Base-by-base conservation (phyloP, 2,797 vertebrate genomes). In the Poecilia picta region DNA sequence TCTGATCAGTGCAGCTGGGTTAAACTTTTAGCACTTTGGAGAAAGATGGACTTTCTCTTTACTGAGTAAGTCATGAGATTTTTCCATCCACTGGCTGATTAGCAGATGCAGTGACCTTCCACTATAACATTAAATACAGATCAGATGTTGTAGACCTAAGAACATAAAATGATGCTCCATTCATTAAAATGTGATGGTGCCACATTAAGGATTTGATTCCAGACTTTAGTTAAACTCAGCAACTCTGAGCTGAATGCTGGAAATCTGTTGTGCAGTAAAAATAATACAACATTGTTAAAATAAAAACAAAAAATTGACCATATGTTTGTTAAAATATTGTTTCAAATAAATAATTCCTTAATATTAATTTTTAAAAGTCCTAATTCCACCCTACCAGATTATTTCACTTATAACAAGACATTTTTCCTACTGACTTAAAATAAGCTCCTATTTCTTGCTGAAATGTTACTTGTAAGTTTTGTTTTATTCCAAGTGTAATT, bases 1-100 rank as follows among this genome's bases (percentile, higher is more conserved):
- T 84, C 66, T 75, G 80, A 88, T 87, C 81, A 72, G 75, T 16
- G 72, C 16, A 15, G 64, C 64, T 68, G 36, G 20, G 36, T 72
- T 74, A 15, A 8, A 45, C 80, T 77, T 83, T 83, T 49, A 83
- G 79, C 49, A 77, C 79, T 66, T 66, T 55, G 45, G n/a, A 55
- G 25, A 39, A 76, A 77, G 31, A 28, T 77, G 62, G 31, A 28
- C 76, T n/a, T 76, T 16, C 8, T 47, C 28, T 81, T 72, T n/a
- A 49, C 41, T 78, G 49, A 70, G 46, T 70, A 36, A 31, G 28
- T 11, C 2, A 4, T 49, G 33, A 16, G 36, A 28, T 53, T 68
- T 3, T 0, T 15, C 2, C 62, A 62, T 25, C 23, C 46, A 39
- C 59, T 45, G 18, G 36, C 41, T 46, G 47, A 11, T 43, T 7